phyloP scores from a whole-genome alignment of 2,113 vertebrate species.

The Monarcha castaneiventris region DNA sequence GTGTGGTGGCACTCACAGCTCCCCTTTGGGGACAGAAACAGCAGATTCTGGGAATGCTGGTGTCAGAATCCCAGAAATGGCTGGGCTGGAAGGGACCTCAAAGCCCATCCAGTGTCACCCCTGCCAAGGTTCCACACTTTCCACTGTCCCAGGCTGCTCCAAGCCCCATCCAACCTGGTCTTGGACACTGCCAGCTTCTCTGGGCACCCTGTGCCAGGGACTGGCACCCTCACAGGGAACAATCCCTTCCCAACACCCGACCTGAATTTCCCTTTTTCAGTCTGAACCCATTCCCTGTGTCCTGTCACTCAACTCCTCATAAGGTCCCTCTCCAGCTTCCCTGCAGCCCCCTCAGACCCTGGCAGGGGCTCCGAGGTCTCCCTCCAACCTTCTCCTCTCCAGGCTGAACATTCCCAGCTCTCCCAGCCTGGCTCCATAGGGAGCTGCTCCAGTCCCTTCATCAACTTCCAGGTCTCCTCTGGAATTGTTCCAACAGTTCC shows the following conservation, averaged over 20 bases:
- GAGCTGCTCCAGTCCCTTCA: neutral
- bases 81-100: neutral
- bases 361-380: neutral
- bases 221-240: neutral
- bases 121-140: neutral
- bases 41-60: neutral
- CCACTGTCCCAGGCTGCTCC: neutral
- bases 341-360: neutral
- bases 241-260: neutral
- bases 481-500: neutral
- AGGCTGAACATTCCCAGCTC: neutral
- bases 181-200: neutral
- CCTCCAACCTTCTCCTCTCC: neutral
- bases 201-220: neutral
- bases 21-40: neutral
- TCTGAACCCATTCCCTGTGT: neutral
- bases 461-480: neutral
- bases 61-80: neutral
- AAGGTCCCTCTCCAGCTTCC: neutral
- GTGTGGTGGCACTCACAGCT: neutral
- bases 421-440: neutral
- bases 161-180: neutral
- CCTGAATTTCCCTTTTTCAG: neutral
- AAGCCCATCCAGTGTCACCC: accelerated
- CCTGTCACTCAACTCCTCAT: neutral